phyloP scores from a whole-genome alignment of 2,888 invertebrate genomes.

The Sisyra nigra region DNA sequence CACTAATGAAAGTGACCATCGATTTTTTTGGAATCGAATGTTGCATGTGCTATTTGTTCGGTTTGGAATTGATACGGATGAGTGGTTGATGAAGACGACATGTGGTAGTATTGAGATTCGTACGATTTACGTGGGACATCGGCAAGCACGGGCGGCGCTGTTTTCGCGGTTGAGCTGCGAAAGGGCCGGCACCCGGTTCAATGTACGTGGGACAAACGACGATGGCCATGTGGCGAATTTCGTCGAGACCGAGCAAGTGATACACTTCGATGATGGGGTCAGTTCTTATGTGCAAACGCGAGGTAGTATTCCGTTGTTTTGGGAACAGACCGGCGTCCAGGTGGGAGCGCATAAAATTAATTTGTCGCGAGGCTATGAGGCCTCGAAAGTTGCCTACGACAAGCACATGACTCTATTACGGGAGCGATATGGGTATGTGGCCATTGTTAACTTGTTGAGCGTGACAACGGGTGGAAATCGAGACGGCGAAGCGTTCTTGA shows the following conservation, averaged over 20 bases:
- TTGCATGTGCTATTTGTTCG: constrained; percentile 84
- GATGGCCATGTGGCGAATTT: constrained; percentile 99
- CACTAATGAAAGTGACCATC: constrained; percentile 71
- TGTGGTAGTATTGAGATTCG: constrained; percentile 96
- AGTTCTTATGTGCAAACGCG: constrained; percentile 83
- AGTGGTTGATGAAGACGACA: constrained; percentile 90
- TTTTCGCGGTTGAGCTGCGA: constrained; percentile 94
- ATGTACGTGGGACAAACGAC: constrained; percentile 97
- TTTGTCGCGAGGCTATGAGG: constrained; percentile 88
- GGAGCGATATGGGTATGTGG: constrained; percentile 78
- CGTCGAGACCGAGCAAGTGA: constrained; percentile 98
- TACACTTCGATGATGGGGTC: constrained; percentile 79
- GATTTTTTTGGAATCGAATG: constrained; percentile 98
- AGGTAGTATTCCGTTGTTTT: constrained; percentile 95
- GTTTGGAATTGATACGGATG: constrained; percentile 76
- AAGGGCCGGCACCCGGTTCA: constrained; percentile 93
- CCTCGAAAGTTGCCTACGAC: constrained; percentile 85
- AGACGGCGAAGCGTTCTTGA: constrained; percentile 92
- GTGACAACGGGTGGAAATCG: constrained; percentile 76
- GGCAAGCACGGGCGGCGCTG: constrained; percentile 87
- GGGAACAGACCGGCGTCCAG: constrained; percentile 98
- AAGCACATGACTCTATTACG: constrained; percentile 76
- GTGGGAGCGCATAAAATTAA: constrained; percentile 98
- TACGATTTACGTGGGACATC: constrained; percentile 93
- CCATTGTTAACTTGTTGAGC: constrained; percentile 84